Percentiles rank a stretch among this genome's conserved stretches.
These are phyloP conservation scores for Astreopora myriophthalma DNA, from an alignment of 64 coral and sea anemone genomes.

Conservation along the genomic window DNA sequence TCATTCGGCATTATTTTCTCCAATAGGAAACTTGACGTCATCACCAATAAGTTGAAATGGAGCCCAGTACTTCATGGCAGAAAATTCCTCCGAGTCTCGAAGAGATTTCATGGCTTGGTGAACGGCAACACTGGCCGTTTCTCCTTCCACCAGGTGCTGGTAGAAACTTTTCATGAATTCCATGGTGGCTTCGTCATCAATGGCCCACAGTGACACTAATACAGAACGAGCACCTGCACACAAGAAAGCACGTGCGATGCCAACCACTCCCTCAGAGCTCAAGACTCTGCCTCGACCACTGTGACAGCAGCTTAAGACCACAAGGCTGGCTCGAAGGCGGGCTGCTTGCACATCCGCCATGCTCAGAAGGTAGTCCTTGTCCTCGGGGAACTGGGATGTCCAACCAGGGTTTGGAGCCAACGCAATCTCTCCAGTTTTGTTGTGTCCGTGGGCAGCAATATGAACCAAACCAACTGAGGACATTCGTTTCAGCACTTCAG, in stretches of 20 bases:
- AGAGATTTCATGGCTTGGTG: background rate
- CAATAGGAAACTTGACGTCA: background rate
- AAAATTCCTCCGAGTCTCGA: background rate
- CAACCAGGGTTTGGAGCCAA: conserved; percentile 5
- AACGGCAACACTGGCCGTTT: background rate
- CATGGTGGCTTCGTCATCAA: background rate
- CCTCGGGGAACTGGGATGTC: background rate
- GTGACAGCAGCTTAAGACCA: background rate
- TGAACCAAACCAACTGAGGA: background rate
- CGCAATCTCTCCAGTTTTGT: background rate
- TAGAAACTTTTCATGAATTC: background rate
- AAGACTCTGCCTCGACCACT: background rate
- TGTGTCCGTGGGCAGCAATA: background rate
- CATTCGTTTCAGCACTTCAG: background rate
- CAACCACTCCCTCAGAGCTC: background rate
- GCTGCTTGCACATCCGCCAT: background rate
- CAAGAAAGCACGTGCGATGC: background rate
- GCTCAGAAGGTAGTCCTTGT: background rate
- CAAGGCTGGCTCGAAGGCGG: background rate
- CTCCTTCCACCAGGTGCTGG: background rate
- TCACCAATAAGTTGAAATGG: background rate
- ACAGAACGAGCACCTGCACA: background rate
- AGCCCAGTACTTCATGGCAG: background rate
- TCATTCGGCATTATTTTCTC: too few relatives aligned
- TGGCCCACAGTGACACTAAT: background rate